These are phyloP conservation scores for Bombus fervidus DNA, from an alignment of 1,140 invertebrate species.

Conservation along the genomic window DNA sequence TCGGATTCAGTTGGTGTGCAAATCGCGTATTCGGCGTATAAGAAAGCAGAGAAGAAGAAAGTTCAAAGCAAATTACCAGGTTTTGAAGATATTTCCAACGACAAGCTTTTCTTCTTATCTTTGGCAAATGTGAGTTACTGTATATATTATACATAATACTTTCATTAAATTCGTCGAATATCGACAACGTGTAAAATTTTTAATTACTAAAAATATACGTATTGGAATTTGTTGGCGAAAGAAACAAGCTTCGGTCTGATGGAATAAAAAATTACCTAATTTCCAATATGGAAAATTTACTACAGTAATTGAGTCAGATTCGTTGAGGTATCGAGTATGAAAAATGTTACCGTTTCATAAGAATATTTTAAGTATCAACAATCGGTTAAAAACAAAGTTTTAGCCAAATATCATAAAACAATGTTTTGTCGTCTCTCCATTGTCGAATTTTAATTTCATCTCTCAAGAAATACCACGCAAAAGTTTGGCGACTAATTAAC, in stretches of 20 bases:
- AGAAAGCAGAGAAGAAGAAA: background rate
- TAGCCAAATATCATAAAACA: background rate
- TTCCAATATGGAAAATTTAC: background rate
- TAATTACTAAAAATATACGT: too few relatives aligned
- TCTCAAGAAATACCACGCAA: background rate
- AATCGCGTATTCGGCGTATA: slow-evolving; percentile 29
- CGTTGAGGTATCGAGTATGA: background rate
- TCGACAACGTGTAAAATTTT: too few relatives aligned
- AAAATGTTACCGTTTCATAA: background rate
- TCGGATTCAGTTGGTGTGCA: slow-evolving; percentile 32
- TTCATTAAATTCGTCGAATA: too few relatives aligned
- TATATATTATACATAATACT: too few relatives aligned
- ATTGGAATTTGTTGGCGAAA: too few relatives aligned
- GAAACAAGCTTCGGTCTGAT: too few relatives aligned
- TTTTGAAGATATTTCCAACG: slow-evolving; percentile 18
- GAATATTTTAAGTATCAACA: background rate
- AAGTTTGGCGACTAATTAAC: slow-evolving; percentile 1
- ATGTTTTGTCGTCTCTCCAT: background rate
- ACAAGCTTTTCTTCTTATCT: slow-evolving; percentile 41
- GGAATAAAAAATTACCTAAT: too few relatives aligned
- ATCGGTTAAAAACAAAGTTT: background rate
- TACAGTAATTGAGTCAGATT: background rate
- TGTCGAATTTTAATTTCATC: background rate
- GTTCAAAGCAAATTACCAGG: slow-evolving; percentile 16
- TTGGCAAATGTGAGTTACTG: slow-evolving; percentile 41